These are phyloP conservation scores for Falco punctatus DNA, from an alignment of 2,113 vertebrate species.

Conservation along the genomic window DNA sequence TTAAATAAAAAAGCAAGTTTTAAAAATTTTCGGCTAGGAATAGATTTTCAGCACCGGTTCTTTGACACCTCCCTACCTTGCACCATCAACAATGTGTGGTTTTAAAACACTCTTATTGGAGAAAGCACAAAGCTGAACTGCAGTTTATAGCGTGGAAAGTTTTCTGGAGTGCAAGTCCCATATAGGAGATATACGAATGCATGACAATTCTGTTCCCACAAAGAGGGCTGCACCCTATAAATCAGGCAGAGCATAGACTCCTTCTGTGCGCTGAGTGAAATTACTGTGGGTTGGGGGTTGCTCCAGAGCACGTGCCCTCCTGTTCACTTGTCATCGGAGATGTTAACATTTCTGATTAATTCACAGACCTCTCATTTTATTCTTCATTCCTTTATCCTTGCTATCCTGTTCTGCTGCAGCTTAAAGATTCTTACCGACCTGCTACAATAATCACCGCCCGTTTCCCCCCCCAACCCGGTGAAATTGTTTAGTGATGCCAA, in stretches of 20 bases:
- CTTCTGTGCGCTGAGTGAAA: conserved; percentile 68
- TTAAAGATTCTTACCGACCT: conserved; percentile 77
- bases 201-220: conserved; percentile 73
- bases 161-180: conserved; percentile 70
- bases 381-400: conserved; percentile 77
- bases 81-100: not conserved
- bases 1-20: not conserved
- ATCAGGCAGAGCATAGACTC: conserved; percentile 74
- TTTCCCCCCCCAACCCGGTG: conserved; percentile 69
- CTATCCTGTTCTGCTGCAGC: conserved; percentile 73
- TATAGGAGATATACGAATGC: conserved; percentile 79
- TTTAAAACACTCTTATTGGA: conserved; percentile 21
- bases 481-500: conserved; percentile 89
- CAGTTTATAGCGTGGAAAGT: conserved; percentile 69
- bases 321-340: conserved; percentile 79
- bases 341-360: conserved; percentile 84
- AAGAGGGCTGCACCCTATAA: conserved; percentile 77
- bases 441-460: conserved; percentile 77
- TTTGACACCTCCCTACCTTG: not conserved
- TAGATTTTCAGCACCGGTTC: not conserved
- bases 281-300: conserved; percentile 77
- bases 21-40: not conserved
- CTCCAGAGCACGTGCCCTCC: conserved; percentile 76
- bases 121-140: conserved; percentile 63
- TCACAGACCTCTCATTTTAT: conserved; percentile 79